phyloP scores from a whole-genome alignment of 2,113 vertebrate species.

The Anser brachyrhynchus region DNA sequence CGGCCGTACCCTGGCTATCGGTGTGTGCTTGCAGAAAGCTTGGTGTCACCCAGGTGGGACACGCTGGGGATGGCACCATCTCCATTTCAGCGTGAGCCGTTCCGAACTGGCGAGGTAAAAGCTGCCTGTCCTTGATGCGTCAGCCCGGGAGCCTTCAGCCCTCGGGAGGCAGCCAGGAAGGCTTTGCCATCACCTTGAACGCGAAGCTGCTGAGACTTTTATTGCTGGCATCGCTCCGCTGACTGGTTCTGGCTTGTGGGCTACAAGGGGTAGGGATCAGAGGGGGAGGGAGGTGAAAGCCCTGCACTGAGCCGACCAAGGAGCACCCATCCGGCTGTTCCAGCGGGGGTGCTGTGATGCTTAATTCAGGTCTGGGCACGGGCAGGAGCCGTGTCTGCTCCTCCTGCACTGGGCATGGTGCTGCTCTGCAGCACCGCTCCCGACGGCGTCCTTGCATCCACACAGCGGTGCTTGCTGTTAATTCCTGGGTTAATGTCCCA shows the following conservation, averaged over 20 bases:
- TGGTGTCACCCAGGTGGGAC: no score
- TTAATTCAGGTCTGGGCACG: background rate
- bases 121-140: background rate
- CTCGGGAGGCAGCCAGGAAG: background rate
- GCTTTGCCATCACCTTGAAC: fast-evolving
- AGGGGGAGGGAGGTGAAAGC: background rate
- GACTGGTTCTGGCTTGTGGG: background rate
- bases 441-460: background rate
- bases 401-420: background rate
- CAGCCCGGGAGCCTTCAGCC: background rate
- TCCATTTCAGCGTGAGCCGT: background rate
- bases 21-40: background rate
- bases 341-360: background rate
- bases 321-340: background rate
- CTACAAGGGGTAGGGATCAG: background rate
- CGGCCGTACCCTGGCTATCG: fast-evolving
- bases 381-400: background rate
- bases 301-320: background rate
- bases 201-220: background rate
- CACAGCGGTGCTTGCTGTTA: conserved; percentile 7
- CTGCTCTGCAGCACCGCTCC: background rate
- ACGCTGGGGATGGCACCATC: no score
- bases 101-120: background rate
- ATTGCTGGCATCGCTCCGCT: background rate
- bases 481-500: background rate